Evolutionary conservation across 2,888 invertebrate species (phyloP), one percentile per base, ranked within the genome.

Genomic region (Halictus quadricinctus): DNA sequence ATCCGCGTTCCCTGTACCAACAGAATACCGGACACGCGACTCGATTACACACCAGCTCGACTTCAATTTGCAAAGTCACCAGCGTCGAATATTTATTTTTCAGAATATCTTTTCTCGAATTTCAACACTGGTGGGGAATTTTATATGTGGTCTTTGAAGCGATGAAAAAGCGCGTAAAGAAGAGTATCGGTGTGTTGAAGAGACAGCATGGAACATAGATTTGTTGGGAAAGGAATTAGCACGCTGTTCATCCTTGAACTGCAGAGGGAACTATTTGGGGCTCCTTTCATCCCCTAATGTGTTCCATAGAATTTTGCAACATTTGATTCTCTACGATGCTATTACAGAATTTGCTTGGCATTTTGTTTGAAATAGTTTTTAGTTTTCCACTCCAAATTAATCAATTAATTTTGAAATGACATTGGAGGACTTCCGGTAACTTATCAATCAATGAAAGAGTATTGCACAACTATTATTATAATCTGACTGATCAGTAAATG

Each of bases 1-100:
- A 99, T 98, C 84, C 98, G 96, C 91, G 98, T 97, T 90, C 98
- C 98, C 97, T 98, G 94, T 91, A 94, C 92, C 92, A 93, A 94
- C 93, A 94, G 92, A 94, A 94, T 92, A 93, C 91, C 90, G 87
- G 84, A 90, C 87, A 88, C 91, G 70, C 89, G 89, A 92, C 93
- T 91, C 93, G 92, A 93, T 93, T 93, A 93, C 93, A 92, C 90
- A 89, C 86, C 81, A 79, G 87, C 79, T 88, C 87, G 15, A 21
- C 13, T 58, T 21, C 18, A 6, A 15, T 76, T 6, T 7, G 8
- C 76, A 48, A 25, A 18, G 54, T 29, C 73, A 64, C 83, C 75
- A 72, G 64, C 18, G 82, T 43, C 18, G 70, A 77, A 72, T 72
- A 66, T 58, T 29, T 36, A 18, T 18, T 41, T 46, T 5, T 1